Evolutionary conservation across 2,113 vertebrate species (phyloP).

Genomic region (Grus americana): DNA sequence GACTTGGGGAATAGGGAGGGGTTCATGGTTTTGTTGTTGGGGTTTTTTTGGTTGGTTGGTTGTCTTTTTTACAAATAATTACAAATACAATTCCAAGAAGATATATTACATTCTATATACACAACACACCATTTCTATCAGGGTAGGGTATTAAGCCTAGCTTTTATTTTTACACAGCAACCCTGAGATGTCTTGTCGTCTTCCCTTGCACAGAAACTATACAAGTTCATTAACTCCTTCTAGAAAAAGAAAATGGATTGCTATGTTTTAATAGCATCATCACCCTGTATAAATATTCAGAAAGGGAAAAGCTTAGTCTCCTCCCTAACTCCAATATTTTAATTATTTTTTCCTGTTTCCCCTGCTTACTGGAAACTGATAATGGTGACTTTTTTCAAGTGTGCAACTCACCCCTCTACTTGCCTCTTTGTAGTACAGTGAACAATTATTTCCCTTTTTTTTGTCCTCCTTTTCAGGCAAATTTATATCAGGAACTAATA

Average conservation of each 20-base stretch:
- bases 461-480: conserved; percentile 29
- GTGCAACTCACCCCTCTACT: conserved; percentile 28
- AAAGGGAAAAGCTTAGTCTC: conserved; percentile 39
- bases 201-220: conserved; percentile 60
- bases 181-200: conserved; percentile 57
- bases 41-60: conserved; percentile 25
- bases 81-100: conserved; percentile 75
- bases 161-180: conserved; percentile 70
- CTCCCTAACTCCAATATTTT: conserved; percentile 10
- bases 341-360: neutral
- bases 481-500: conserved; percentile 31
- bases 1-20: conserved; percentile 3
- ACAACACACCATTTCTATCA: conserved; percentile 67
- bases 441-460: conserved; percentile 8
- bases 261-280: conserved; percentile 64
- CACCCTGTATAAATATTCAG: conserved; percentile 56
- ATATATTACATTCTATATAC: conserved; percentile 78
- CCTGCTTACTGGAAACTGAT: conserved; percentile 4
- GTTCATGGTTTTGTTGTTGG: neutral
- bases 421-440: conserved; percentile 9
- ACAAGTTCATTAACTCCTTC: conserved; percentile 64
- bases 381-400: neutral
- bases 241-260: conserved; percentile 51
- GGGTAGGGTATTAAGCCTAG: conserved; percentile 59
- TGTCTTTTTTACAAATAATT: conserved; percentile 81